Percentiles rank a stretch among this genome's conserved stretches.
Conservation (phyloP, 2,797 vertebrate species). For the Acipenser ruthenus region DNA sequence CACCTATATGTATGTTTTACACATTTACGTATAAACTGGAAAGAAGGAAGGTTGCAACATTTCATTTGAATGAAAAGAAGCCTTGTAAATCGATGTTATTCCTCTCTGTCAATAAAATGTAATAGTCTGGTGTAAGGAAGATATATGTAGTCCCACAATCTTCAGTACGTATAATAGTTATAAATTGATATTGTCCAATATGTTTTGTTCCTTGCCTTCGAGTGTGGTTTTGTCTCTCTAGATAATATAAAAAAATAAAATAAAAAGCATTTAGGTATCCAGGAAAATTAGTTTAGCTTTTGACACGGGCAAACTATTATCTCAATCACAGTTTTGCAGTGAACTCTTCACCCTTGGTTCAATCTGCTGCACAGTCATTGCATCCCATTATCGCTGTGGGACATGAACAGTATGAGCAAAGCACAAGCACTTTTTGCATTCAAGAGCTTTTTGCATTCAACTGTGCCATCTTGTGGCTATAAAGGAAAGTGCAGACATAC, state of each 20-base stretch:
- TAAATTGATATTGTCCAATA: constrained; percentile 44
- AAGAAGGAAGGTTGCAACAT: no score
- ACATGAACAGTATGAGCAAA: constrained; percentile 5
- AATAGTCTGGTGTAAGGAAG: constrained; percentile 25
- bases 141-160: constrained; percentile 54
- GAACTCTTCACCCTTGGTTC: constrained; percentile 58
- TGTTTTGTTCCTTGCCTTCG: constrained; percentile 52
- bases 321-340: constrained; percentile 39
- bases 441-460: constrained; percentile 42
- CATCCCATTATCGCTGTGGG: neutral
- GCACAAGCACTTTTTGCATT: constrained; percentile 38
- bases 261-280: constrained; percentile 27
- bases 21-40: no score
- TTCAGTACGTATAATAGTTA: constrained; percentile 64
- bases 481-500: constrained; percentile 12
- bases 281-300: constrained; percentile 47
- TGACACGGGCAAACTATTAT: constrained; percentile 44
- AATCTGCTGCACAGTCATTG: constrained; percentile 16
- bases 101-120: neutral
- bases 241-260: constrained; percentile 44
- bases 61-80: neutral
- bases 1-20: no score
- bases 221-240: constrained; percentile 32
- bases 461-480: constrained; percentile 50
- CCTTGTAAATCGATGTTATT: neutral